A percentile compares a stretch with the other conserved stretches of the same genome.
phyloP scores from a whole-genome alignment of 2,888 invertebrate genomes.

The Heliconius sara region DNA sequence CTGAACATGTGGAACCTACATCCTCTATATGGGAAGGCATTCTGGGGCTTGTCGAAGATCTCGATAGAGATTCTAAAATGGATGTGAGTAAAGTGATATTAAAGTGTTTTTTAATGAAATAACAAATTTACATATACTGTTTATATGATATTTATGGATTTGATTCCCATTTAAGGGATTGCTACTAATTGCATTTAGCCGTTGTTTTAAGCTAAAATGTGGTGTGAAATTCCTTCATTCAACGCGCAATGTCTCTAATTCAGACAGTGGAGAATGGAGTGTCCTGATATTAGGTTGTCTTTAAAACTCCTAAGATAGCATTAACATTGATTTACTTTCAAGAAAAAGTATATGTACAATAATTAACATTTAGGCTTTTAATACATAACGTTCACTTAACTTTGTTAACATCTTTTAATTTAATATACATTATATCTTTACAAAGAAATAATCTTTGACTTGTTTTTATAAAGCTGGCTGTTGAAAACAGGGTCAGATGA shows the following conservation, averaged over 20 bases:
- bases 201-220: too few relatives aligned
- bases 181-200: too few relatives aligned
- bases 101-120: background rate
- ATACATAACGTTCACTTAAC: background rate
- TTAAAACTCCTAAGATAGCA: too few relatives aligned
- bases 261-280: too few relatives aligned
- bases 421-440: background rate
- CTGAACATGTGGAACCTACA: slow-evolving; percentile 64
- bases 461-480: background rate
- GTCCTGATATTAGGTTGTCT: too few relatives aligned
- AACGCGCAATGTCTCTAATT: too few relatives aligned
- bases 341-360: background rate
- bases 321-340: background rate
- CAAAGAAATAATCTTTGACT: background rate
- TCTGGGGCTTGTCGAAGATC: slow-evolving; percentile 74
- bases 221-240: too few relatives aligned
- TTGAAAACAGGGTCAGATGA: background rate
- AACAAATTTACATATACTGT: too few relatives aligned
- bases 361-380: background rate
- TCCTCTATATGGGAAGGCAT: slow-evolving; percentile 77
- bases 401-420: background rate
- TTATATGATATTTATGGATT: too few relatives aligned
- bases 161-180: too few relatives aligned
- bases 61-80: slow-evolving; percentile 66
- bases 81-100: slow-evolving; percentile 63